Conservation (phyloP, 2,888 invertebrate genomes). For the Aromia moschata region DNA sequence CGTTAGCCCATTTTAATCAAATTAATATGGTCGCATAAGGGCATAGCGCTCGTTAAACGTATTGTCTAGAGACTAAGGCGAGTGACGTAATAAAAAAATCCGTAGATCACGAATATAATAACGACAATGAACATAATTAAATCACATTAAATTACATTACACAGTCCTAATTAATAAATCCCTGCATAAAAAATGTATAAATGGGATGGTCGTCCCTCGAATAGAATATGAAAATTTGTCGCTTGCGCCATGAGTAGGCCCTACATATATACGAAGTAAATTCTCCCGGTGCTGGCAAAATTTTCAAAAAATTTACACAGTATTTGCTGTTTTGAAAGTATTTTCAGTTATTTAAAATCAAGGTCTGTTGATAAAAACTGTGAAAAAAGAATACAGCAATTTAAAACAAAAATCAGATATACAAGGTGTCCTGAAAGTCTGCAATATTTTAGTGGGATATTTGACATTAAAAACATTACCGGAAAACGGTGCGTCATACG, state of each 20-base stretch:
- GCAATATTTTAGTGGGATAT: no score
- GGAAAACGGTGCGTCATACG: no score
- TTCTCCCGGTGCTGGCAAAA: no score
- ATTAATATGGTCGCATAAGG: conserved; percentile 25
- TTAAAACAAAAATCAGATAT: no score
- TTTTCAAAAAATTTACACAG: no score
- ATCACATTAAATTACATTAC: conserved; percentile 45
- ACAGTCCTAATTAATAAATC: conserved; percentile 53
- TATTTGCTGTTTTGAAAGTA: no score
- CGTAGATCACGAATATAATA: conserved; percentile 36
- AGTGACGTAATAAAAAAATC: conserved; percentile 32
- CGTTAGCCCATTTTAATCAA: conserved; percentile 26
- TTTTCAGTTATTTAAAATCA: no score
- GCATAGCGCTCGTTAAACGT: conserved; percentile 25
- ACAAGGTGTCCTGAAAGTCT: no score
- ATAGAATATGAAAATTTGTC: conserved; percentile 36
- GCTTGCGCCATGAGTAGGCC: conserved; percentile 14
- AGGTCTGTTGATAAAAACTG: no score
- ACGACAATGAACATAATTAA: conserved; percentile 43
- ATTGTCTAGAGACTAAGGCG: conserved; percentile 23
- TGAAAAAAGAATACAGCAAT: no score
- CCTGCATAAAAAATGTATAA: conserved; percentile 34
- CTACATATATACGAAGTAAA: no score
- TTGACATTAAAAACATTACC: no score
- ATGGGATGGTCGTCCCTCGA: conserved; percentile 37